Percentiles rank a stretch among this genome's conserved stretches.
Conservation (phyloP, 2,113 vertebrate genomes). For the Numenius arquata region DNA sequence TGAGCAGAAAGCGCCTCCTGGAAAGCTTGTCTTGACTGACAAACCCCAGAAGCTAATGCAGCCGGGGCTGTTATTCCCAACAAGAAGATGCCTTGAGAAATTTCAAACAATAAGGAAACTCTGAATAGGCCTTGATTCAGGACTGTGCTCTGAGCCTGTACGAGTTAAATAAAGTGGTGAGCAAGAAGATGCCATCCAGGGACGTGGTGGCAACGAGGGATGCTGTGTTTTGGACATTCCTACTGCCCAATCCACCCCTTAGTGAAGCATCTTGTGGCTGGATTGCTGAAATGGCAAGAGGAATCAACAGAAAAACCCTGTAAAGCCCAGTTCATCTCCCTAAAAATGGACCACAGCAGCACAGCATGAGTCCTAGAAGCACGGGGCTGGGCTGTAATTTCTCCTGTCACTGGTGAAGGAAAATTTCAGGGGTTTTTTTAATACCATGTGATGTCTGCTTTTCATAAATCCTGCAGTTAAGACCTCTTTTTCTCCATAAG, state of each 20-base stretch:
- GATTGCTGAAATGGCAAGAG: not conserved
- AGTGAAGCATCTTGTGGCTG: not conserved
- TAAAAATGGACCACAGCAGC: not conserved
- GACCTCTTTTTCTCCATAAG: not conserved
- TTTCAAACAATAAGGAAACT: not conserved
- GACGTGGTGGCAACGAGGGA: accelerated
- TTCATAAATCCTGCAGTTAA: not conserved
- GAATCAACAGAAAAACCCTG: not conserved
- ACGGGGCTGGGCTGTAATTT: not conserved
- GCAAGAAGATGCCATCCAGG: not conserved
- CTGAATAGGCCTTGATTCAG: not conserved
- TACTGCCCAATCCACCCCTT: too few relatives aligned
- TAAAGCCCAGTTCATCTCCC: not conserved
- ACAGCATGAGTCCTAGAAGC: not conserved
- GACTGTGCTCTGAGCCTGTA: not conserved
- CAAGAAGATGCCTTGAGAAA: conserved; percentile 11
- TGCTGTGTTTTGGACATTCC: not conserved
- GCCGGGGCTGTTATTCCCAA: not conserved
- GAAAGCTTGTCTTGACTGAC: conserved; percentile 40
- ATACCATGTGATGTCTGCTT: not conserved
- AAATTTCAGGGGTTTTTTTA: not conserved
- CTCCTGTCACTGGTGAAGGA: not conserved
- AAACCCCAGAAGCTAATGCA: conserved; percentile 40
- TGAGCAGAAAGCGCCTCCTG: conserved; percentile 16
- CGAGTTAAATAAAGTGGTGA: not conserved